phyloP scores from a whole-genome alignment of 2,797 vertebrate species.

The Coreius guichenoti region DNA sequence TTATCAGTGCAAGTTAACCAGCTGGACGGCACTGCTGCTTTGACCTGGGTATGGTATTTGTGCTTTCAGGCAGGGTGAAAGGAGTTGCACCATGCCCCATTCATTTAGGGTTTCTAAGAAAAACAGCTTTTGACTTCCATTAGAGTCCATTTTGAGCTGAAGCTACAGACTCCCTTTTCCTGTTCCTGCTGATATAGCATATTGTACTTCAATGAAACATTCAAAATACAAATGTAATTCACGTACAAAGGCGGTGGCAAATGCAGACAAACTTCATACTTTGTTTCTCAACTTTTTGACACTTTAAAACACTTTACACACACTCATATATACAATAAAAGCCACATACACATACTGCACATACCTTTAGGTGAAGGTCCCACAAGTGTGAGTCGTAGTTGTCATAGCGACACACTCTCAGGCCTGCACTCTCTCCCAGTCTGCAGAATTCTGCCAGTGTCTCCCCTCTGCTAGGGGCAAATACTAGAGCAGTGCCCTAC shows the following conservation, averaged over 20 bases:
- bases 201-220: slow-evolving; percentile 15
- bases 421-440: slow-evolving; percentile 90
- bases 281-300: background rate
- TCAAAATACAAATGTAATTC: slow-evolving; percentile 16
- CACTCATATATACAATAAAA: background rate
- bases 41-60: slow-evolving; percentile 37
- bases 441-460: slow-evolving; percentile 92
- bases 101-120: slow-evolving; percentile 25
- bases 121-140: slow-evolving; percentile 41
- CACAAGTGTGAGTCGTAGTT: slow-evolving; percentile 96
- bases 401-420: slow-evolving; percentile 89
- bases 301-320: background rate
- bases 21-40: slow-evolving; percentile 68
- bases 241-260: background rate
- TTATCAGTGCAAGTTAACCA: slow-evolving; percentile 70
- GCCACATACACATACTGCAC: background rate
- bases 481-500: slow-evolving; percentile 92
- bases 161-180: background rate
- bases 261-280: background rate
- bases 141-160: slow-evolving; percentile 34
- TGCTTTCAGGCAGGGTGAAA: slow-evolving; percentile 34
- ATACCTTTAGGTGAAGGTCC: slow-evolving; percentile 95
- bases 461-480: slow-evolving; percentile 91
- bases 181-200: slow-evolving; percentile 24
- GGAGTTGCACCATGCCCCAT: slow-evolving; percentile 8